Evolutionary conservation across 2,797 vertebrate species (phyloP).

Genomic region (Pyrocephalus nanus): DNA sequence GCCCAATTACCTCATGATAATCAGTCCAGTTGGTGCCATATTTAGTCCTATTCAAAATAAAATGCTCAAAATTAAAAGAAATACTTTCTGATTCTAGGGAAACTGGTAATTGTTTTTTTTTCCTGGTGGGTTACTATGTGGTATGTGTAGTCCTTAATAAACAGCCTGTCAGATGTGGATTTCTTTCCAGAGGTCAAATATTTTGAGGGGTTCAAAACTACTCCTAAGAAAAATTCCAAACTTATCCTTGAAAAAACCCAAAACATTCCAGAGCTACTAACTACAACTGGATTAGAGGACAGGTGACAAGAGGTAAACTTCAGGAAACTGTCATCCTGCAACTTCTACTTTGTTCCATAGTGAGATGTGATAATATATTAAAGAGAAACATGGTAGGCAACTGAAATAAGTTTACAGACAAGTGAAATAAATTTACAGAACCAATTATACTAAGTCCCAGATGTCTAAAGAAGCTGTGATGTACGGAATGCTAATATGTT

Average conservation of each 20-base stretch:
- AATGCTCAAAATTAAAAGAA: not conserved
- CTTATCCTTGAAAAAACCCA: not conserved
- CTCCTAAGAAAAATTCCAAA: not conserved
- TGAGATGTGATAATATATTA: not conserved
- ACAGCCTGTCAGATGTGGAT: not conserved
- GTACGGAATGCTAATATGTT: not conserved
- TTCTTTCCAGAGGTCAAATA: not conserved
- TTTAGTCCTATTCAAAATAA: conserved; percentile 8
- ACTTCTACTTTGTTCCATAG: not conserved
- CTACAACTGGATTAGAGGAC: not conserved
- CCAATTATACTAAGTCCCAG: not conserved
- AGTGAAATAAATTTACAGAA: conserved; percentile 13
- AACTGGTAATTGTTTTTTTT: not conserved
- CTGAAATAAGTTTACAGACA: not conserved
- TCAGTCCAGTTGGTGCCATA: not conserved
- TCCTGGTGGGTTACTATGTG: not conserved
- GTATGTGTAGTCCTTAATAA: not conserved
- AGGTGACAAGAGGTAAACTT: not conserved
- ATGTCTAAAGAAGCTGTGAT: not conserved
- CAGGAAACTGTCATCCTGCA: not conserved
- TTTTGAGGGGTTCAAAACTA: not conserved
- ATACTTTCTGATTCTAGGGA: not conserved
- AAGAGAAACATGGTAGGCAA: not conserved
- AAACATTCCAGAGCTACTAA: not conserved
- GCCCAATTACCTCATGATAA: conserved; percentile 45